Base-by-base conservation (phyloP, 2,888 invertebrate genomes). In the Mesochorus sp. region DNA sequence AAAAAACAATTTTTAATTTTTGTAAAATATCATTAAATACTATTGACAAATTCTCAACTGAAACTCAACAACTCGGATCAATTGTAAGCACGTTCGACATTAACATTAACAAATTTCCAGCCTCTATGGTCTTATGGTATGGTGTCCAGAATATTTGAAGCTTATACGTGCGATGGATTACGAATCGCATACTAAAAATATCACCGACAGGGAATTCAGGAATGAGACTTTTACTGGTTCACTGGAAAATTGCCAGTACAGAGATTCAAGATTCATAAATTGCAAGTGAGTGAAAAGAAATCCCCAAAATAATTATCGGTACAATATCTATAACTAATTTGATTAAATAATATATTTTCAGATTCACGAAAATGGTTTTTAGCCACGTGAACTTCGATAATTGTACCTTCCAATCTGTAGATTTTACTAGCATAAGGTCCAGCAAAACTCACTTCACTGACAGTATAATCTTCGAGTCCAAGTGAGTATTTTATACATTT, bases 381-480 rank as follows among this genome's bases (percentile, higher is more conserved):
- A 95, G 94, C 76, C 95, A 96, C 85, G 95, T 95, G 17, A 92
- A 93, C 74, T 96, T 96, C 89, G 91, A 92, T 82, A 95, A 95
- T 86, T 95, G 96, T 87, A 92, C 94, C 3, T 95, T 96, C 86
- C 91, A 92, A n/a, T 93, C 94, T 47, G 94, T 94, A 2, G 94
- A 94, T 81, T 95, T 96, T 86, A 93, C 93, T 28, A 95, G 94
- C 83, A 94, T 96, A 47, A 95, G 94, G 88, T 94, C 95, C 10
- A 95, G 95, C 53, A 93, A 94, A 70, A 94, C 95, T 0, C 93
- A 92, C 79, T 96, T 96, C 88, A 91, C 92, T 49, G 93, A 94
- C 66, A 94, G 94, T 47, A 85, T 92, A 2, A 94, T 96, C 76
- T 91, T 93, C 64, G 93, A 94, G 88, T 94, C 94, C 84, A 94